Evolutionary conservation across 2,888 invertebrate genomes (phyloP), one percentile per base, ranked within the genome.

Genomic region (Monochamus alternatus): DNA sequence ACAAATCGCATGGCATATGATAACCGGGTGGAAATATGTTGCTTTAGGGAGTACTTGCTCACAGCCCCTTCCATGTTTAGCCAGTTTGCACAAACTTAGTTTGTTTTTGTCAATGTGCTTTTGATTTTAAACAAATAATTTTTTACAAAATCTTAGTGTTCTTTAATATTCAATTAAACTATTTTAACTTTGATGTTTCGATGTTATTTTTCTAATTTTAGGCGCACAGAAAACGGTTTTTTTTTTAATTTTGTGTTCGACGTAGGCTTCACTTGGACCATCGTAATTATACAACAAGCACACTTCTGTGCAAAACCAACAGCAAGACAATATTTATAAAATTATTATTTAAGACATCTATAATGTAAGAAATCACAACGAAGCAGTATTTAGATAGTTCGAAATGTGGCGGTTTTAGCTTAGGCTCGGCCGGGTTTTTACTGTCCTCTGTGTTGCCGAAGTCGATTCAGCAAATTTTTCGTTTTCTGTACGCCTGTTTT

Each of bases 361-460:
- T n/a, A 12, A 4, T 47, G 30, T 12, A 65, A 47, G 5, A 43
- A 30, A 22, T 52, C 10, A 67, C 8, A 58, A 51, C 5, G 30
- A 38, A 38, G 55, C 7, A 52, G 55, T n/a, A n/a, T 10, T 51
- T 67, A 67, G 55, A 1, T 58, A 67, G 67, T 38, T 10, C 67
- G 67, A 67, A 67, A 67, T 58, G 38, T 67, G 67, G 55, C 58
- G 58, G 58, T 10, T 55, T 38, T 67, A 67, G 67, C 58, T 67
- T 67, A 67, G 67, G 67, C 38, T 58, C 67, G 67, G 58, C 67
- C 67, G 67, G 67, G 55, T 58, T 67, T 67, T 43, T 9, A 38
- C 3, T 58, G 58, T 55, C 38, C 67, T 14, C 14, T 8, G 38
- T 22, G 67, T 67, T 55, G 32, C 55, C 43, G 14, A 58, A 31